Base-by-base conservation (phyloP, 2,113 vertebrate species). In the Petrocephalus zakoni region DNA sequence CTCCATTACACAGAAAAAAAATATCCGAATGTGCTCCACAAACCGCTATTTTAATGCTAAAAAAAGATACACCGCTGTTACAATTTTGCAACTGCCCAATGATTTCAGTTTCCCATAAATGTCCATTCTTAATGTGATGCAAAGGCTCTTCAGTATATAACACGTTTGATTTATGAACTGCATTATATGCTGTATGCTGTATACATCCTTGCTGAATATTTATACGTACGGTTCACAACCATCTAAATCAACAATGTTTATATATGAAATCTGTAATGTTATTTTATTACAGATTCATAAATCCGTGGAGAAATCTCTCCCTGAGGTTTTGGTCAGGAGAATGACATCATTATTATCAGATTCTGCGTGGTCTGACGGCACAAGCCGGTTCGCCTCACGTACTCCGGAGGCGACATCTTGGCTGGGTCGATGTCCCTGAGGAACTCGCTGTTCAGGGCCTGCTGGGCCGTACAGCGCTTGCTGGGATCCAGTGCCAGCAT, bases 321-420 rank as follows among this genome's bases (percentile, higher is more conserved):
- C 11, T 9, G 0, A 78, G 17, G 34, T 42, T 37, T 17, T 42
- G 34, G 34, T 78, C 72, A 42, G 34, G 72, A 19, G 15, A 68
- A 68, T 29, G n/a, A 42, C 15, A 5, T 19, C 34, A 78, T 42
- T 37, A 75, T 19, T 1, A 29, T 7, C 29, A 19, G 13, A 29
- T 19, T 29, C n/a, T 7, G 4, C 52, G 2, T 29, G 5, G 29
- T 75, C 34, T 75, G 72, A 13, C 4, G 9, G 6, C 52, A 29
- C 51, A 17, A 25, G 5, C 15, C 13, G 13, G 17, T 56, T 37
- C 29, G 10, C 11, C 51, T 34, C 0, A 95, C 97, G 89, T 96
- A 99, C 98, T 99, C 98, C 34, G 98, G 98, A 49, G 98, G 98
- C 85, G 98, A 97, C 98, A 99, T 99, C 94, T 98, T 99, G 92